Conservation (phyloP, 2,888 invertebrate species). For the Leucozona laternaria region DNA sequence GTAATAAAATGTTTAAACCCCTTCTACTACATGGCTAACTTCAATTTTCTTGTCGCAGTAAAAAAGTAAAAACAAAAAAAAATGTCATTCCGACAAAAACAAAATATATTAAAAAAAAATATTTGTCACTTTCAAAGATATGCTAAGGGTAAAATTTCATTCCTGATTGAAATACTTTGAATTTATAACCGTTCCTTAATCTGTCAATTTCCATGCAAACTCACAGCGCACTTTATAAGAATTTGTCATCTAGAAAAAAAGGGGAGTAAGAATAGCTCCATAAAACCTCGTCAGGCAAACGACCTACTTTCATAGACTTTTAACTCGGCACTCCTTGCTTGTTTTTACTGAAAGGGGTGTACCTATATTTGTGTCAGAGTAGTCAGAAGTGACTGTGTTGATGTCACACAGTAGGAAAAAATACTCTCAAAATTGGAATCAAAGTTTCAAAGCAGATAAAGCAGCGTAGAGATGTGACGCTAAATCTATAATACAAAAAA, state of each 20-base stretch:
- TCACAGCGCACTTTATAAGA: slow-evolving; percentile 50
- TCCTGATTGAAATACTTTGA: slow-evolving; percentile 58
- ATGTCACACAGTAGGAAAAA: background rate
- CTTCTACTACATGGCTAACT: background rate
- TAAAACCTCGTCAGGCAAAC: slow-evolving; percentile 31
- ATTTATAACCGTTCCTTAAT: slow-evolving; percentile 47
- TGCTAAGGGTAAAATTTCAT: slow-evolving; percentile 32
- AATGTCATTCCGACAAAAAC: background rate
- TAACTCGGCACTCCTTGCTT: slow-evolving; percentile 2
- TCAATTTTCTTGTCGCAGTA: background rate
- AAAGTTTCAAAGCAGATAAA: too few species aligned
- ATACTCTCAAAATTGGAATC: background rate
- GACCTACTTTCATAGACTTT: slow-evolving; percentile 35
- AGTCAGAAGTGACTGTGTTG: slow-evolving; percentile 20
- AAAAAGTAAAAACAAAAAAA: background rate
- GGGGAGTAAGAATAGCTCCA: slow-evolving; percentile 23
- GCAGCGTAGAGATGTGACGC: too few species aligned
- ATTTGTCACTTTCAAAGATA: slow-evolving; percentile 33
- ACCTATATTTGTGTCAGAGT: slow-evolving; percentile 1
- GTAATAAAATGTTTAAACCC: background rate
- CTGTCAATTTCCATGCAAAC: slow-evolving; percentile 54
- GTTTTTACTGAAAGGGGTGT: slow-evolving; percentile 26
- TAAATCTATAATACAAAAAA: too few species aligned
- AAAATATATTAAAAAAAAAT: slow-evolving; percentile 13
- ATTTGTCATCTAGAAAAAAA: slow-evolving; percentile 50